Conservation (phyloP, 2,113 vertebrate species). For the Collichthys lucidus region DNA sequence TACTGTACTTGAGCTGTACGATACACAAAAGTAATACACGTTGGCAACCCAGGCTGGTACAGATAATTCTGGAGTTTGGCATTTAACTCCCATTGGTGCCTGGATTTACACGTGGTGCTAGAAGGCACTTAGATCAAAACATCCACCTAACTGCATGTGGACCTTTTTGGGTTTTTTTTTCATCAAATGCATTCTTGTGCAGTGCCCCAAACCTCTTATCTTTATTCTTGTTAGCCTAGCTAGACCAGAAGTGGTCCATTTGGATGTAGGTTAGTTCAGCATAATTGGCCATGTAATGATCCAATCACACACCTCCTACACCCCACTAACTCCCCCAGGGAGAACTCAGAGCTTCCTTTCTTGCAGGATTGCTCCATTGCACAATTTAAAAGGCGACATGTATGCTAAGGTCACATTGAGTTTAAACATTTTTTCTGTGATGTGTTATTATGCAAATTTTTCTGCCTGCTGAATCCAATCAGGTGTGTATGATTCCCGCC, state of each 20-base stretch:
- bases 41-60: not conserved
- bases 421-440: slow-evolving; percentile 47
- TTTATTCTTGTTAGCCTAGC: slow-evolving; percentile 44
- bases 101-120: not conserved
- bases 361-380: slow-evolving; percentile 27
- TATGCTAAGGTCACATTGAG: slow-evolving; percentile 55
- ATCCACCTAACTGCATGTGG: not conserved
- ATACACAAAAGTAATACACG: not conserved
- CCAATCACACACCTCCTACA: slow-evolving; percentile 54
- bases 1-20: not conserved
- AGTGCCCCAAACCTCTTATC: not conserved
- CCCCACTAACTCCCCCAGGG: slow-evolving; percentile 40
- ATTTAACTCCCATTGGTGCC: slow-evolving; percentile 13
- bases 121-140: not conserved
- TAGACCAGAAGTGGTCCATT: slow-evolving; percentile 43
- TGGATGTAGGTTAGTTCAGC: slow-evolving; percentile 60
- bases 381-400: slow-evolving; percentile 32
- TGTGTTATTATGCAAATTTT: slow-evolving; percentile 44
- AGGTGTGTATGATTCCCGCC: not conserved
- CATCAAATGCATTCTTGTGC: not conserved
- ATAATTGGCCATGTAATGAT: slow-evolving; percentile 76
- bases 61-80: not conserved
- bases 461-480: slow-evolving; percentile 4
- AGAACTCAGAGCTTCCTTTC: slow-evolving; percentile 1
- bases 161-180: not conserved